Conservation (phyloP, 2,797 vertebrate genomes). For the Spondyliosoma cantharus region DNA sequence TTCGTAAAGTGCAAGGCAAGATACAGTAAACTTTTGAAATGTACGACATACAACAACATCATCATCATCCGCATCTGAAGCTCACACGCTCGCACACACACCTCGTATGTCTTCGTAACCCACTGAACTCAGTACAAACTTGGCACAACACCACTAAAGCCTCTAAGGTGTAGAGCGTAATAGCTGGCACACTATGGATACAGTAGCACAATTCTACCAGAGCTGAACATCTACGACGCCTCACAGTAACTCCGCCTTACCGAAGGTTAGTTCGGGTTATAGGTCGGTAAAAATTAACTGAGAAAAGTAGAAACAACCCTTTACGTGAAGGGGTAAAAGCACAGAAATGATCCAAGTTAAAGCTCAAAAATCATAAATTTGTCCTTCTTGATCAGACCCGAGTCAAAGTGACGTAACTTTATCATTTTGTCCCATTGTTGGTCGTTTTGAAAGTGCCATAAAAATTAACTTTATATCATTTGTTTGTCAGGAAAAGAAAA, state of each 20-base stretch:
- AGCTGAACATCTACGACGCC: conserved; percentile 63
- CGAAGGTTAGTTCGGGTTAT: conserved; percentile 5
- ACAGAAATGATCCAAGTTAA: not conserved
- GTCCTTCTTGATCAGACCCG: not conserved
- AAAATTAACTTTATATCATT: not conserved
- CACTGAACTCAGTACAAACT: conserved; percentile 73
- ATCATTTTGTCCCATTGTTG: not conserved
- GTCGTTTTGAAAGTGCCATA: not conserved
- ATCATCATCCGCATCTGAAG: conserved; percentile 35
- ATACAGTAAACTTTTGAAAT: conserved; percentile 85
- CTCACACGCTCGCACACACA: conserved; percentile 34
- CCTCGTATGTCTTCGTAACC: conserved; percentile 58
- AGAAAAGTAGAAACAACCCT: conserved; percentile 16
- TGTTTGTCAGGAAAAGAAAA: not conserved
- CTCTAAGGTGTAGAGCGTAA: conserved; percentile 71
- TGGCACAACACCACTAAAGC: conserved; percentile 84
- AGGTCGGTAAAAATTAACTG: not conserved
- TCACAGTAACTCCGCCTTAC: conserved; percentile 37
- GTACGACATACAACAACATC: conserved; percentile 65
- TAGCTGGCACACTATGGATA: conserved; percentile 76
- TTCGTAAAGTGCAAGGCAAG: conserved; percentile 87
- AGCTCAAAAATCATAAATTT: not conserved
- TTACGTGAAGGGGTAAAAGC: not conserved
- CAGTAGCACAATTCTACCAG: conserved; percentile 73
- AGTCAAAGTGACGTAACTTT: not conserved